Conservation (phyloP, 2,797 vertebrate genomes). For the Paramormyrops hopkinsi region DNA sequence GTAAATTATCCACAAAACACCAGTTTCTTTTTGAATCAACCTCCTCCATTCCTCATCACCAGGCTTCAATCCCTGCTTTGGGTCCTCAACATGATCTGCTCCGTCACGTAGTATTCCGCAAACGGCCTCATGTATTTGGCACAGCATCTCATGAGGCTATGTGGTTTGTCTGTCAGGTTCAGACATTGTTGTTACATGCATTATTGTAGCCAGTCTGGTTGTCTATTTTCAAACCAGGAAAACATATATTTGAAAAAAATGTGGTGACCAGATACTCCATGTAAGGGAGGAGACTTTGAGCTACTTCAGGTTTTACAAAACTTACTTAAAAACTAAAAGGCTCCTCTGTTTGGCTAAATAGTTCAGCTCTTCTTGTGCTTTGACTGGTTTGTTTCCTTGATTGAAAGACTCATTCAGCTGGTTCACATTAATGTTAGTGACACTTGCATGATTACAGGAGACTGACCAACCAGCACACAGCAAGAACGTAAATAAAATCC, state of each 20-base stretch:
- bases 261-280: neutral
- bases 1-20: conserved; percentile 60
- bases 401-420: neutral
- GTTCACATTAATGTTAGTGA: neutral
- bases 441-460: neutral
- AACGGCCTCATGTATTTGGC: neutral
- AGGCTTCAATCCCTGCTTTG: conserved; percentile 25
- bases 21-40: conserved; percentile 56
- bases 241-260: neutral
- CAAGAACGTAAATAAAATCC: neutral
- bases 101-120: conserved; percentile 1
- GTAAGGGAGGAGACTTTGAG: neutral
- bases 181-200: neutral
- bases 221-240: neutral
- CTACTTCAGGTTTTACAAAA: neutral
- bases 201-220: neutral
- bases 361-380: neutral
- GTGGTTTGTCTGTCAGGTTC: neutral
- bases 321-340: neutral
- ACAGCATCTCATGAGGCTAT: neutral
- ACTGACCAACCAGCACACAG: neutral
- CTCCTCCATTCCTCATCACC: conserved; percentile 29
- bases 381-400: neutral
- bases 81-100: conserved; percentile 29
- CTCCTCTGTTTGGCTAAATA: neutral